Base-by-base conservation (phyloP, 37 sponge, comb jelly and placozoan species). In the Petrosia ficiformis region DNA sequence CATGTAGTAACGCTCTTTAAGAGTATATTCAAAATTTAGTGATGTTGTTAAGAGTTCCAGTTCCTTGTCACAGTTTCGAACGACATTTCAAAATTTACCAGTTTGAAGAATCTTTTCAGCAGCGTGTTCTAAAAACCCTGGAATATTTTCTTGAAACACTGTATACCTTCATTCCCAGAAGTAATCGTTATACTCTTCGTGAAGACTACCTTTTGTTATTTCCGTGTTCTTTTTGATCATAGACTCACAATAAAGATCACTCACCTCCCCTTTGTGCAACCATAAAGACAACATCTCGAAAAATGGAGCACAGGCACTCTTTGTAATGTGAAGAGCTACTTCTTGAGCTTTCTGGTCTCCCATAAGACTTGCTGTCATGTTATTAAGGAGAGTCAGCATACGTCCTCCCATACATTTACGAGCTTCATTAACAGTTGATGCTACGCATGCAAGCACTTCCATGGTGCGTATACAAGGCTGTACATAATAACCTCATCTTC, bases 11-110 rank as follows among this genome's bases (percentile, higher is more conserved):
- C 89, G 33, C 59, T 92, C 89, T 22, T 92, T 65, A 22, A 72
- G 37, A 0, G 82, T 60, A 67, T 93, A 93, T 6, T 54, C 24
- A 36, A 88, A 30, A 44, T 81, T 71, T 30, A 22, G 5, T 6
- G 22, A 5, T 60, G 5, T 43, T 8, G 54, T 65, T 1, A 80
- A 76, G 42, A 64, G 64, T 38, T 57, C 71, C 44, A 84, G 59
- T 48, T 88, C 73, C 57, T 78, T 39, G n/a, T 93, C 99, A 78
- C 99, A 95, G 80, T 92, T 90, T 5, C 91, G 73, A 24, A 98
- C 79, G 65, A 98, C 99, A 72, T 98, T 98, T 64, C 94, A 81
- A 59, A 95, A 98, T 86, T 98, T 98, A 41, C 99, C 99, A 25
- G 96, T 77, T 40, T 85, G 69, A 24, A 91, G 84, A 25, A 95